Conservation (phyloP, 1,140 invertebrate species). For the Apis cerana region DNA sequence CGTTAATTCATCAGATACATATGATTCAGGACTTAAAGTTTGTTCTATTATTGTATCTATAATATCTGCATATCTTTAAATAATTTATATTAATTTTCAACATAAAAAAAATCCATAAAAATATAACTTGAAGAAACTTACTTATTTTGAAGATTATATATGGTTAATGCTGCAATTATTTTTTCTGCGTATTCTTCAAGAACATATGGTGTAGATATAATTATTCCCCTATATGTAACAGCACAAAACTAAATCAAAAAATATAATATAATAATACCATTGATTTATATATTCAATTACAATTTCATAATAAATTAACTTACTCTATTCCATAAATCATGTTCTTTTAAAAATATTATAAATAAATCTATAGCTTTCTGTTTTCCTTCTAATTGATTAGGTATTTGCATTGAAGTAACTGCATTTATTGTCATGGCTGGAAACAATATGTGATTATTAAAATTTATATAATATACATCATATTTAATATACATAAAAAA, state of each 20-base stretch:
- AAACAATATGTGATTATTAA: constrained; percentile 25
- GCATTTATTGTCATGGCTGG: constrained; percentile 77
- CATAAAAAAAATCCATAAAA: background rate
- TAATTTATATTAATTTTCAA: background rate
- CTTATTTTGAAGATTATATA: constrained; percentile 86
- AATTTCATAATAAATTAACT: constrained; percentile 37
- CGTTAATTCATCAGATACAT: constrained; percentile 82
- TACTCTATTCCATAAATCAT: constrained; percentile 88
- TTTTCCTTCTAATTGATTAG: constrained; percentile 93
- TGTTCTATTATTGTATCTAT: constrained; percentile 83
- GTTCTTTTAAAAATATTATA: constrained; percentile 89
- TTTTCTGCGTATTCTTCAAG: constrained; percentile 89
- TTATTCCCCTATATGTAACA: constrained; percentile 82
- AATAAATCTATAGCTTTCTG: constrained; percentile 89
- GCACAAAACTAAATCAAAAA: constrained; percentile 80
- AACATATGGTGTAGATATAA: constrained; percentile 85
- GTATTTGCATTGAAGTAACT: constrained; percentile 88
- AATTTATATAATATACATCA: background rate
- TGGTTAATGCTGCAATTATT: constrained; percentile 87
- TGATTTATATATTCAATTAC: background rate
- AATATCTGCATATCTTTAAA: constrained; percentile 74
- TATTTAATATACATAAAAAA: background rate
- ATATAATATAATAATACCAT: constrained; percentile 38
- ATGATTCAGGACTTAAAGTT: constrained; percentile 79
- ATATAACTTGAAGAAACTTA: constrained; percentile 64